A percentile compares a stretch with the other conserved stretches of the same genome.
These are phyloP conservation scores for Aselliscus stoliczkanus DNA, from an alignment of 2,797 vertebrate genomes.

Conservation along the genomic window DNA sequence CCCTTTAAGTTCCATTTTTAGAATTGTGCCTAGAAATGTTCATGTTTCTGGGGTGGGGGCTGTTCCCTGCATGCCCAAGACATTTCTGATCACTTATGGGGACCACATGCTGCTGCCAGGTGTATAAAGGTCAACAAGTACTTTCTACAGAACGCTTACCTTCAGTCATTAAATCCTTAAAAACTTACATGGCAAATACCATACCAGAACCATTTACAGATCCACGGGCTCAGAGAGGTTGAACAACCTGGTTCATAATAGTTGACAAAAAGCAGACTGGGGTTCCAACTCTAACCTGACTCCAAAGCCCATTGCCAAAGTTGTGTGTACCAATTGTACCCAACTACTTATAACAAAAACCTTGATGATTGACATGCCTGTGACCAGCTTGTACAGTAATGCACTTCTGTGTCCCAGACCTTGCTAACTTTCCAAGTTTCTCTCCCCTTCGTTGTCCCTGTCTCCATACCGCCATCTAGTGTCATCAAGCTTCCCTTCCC, in stretches of 20 bases:
- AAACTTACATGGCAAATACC: not conserved
- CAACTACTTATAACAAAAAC: not conserved
- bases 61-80: too few species aligned
- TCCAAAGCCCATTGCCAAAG: not conserved
- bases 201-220: not conserved
- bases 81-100: not conserved
- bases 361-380: accelerated
- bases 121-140: not conserved
- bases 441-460: not conserved
- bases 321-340: too few species aligned
- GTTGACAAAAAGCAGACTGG: not conserved
- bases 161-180: not conserved
- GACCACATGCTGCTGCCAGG: accelerated
- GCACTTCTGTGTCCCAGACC: not conserved
- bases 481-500: not conserved
- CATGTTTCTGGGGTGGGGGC: too few species aligned
- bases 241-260: not conserved
- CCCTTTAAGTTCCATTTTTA: accelerated
- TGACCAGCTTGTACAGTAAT: not conserved
- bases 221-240: not conserved
- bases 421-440: not conserved
- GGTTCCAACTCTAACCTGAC: not conserved
- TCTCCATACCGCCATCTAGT: not conserved
- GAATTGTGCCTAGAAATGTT: not conserved
- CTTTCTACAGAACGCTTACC: not conserved